These are phyloP conservation scores for Oceanodroma tethys DNA, from an alignment of 2,113 vertebrate species.

Conservation along the genomic window DNA sequence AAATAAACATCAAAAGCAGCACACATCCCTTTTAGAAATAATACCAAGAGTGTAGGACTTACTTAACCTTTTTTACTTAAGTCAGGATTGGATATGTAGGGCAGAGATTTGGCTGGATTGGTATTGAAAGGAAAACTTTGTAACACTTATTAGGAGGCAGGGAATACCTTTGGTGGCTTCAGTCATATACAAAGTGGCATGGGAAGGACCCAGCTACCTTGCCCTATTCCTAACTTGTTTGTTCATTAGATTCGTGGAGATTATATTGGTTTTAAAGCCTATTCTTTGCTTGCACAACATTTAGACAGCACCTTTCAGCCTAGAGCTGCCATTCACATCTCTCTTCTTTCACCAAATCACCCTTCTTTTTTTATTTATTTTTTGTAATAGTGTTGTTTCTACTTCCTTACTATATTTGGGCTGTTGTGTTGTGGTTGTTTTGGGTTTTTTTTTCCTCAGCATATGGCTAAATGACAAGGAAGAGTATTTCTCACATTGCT, in stretches of 20 bases:
- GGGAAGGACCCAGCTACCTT: neutral
- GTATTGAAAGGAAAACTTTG: neutral
- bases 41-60: fast-evolving
- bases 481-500: neutral
- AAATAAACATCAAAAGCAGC: neutral
- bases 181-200: fast-evolving
- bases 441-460: neutral
- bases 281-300: neutral
- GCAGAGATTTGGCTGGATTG: neutral
- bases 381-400: neutral
- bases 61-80: neutral
- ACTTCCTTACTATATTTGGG: neutral
- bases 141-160: neutral
- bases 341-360: neutral
- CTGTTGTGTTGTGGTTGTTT: neutral
- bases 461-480: neutral
- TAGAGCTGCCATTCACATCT: neutral
- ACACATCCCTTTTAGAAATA: neutral
- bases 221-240: neutral
- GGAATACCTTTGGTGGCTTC: neutral
- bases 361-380: neutral
- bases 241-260: neutral
- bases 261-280: neutral
- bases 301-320: neutral
- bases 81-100: neutral